Evolutionary conservation across 2,888 invertebrate genomes (phyloP).

Genomic region (Agrilus biguttatus): DNA sequence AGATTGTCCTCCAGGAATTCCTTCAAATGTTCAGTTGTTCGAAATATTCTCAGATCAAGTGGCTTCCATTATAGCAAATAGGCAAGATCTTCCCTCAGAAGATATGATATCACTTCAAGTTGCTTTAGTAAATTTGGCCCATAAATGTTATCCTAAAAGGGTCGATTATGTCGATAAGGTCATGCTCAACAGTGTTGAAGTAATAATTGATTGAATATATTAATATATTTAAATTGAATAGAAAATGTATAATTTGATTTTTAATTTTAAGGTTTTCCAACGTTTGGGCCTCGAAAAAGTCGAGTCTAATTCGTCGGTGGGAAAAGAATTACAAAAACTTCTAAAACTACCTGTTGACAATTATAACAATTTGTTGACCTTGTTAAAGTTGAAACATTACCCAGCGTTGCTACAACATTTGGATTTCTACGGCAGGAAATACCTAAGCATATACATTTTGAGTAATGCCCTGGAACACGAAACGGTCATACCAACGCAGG

Average conservation of each 20-base stretch:
- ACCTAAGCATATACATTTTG: slow-evolving; percentile 77
- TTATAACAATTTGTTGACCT: slow-evolving; percentile 80
- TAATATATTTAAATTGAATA: not conserved
- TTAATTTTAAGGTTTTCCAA: slow-evolving; percentile 46
- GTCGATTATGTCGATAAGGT: slow-evolving; percentile 94
- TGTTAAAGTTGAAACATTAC: slow-evolving; percentile 78
- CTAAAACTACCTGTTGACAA: slow-evolving; percentile 90
- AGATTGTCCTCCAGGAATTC: slow-evolving; percentile 9
- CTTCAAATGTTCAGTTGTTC: slow-evolving; percentile 80
- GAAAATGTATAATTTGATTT: not conserved
- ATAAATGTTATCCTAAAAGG: slow-evolving; percentile 91
- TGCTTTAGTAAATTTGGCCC: slow-evolving; percentile 83
- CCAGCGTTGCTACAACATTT: slow-evolving; percentile 74
- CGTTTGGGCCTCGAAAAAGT: slow-evolving; percentile 72
- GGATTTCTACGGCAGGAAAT: slow-evolving; percentile 75
- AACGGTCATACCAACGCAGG: slow-evolving; percentile 72
- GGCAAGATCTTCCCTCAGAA: slow-evolving; percentile 89
- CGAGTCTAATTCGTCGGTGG: slow-evolving; percentile 68
- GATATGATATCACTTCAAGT: slow-evolving; percentile 94
- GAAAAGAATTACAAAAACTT: slow-evolving; percentile 83
- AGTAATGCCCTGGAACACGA: slow-evolving; percentile 84
- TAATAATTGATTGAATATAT: slow-evolving; percentile 5
- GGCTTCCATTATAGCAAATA: slow-evolving; percentile 82
- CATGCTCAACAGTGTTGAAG: slow-evolving; percentile 68
- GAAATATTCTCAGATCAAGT: slow-evolving; percentile 98